These are phyloP conservation scores for Coracopsis vasa DNA, from an alignment of 2,113 vertebrate genomes.

Conservation along the genomic window DNA sequence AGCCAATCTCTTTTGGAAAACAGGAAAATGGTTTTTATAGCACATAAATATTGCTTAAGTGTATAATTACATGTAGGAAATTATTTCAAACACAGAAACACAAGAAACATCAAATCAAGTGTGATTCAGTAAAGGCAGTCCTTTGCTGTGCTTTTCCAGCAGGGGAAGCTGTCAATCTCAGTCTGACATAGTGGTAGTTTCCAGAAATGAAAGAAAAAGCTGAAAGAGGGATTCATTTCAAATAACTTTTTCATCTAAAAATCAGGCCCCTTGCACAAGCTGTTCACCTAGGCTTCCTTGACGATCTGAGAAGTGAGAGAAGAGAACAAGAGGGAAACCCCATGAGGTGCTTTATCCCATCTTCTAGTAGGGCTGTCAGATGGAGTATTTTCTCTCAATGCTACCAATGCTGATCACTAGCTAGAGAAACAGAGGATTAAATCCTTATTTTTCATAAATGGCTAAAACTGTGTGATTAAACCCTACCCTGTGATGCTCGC, in stretches of 20 bases:
- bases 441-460: not conserved
- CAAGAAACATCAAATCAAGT: slow-evolving; percentile 44
- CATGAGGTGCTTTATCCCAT: not conserved
- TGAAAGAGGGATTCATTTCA: not conserved
- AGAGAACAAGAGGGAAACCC: not conserved
- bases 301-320: not conserved
- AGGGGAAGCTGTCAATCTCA: not conserved
- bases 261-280: not conserved
- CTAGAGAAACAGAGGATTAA: not conserved
- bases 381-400: not conserved
- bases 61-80: slow-evolving; percentile 51
- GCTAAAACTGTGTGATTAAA: not conserved
- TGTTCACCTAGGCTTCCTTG: not conserved
- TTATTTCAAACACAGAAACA: slow-evolving; percentile 49
- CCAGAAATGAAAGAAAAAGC: slow-evolving; percentile 26
- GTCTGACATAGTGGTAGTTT: not conserved
- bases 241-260: slow-evolving; percentile 31
- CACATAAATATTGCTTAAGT: slow-evolving; percentile 39
- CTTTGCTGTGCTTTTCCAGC: slow-evolving; percentile 14
- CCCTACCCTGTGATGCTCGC: not conserved
- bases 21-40: slow-evolving; percentile 13
- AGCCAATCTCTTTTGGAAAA: slow-evolving; percentile 31
- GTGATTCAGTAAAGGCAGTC: slow-evolving; percentile 39
- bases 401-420: not conserved
- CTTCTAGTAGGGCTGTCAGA: not conserved